Percentiles rank a stretch among this genome's conserved stretches.
Conservation (phyloP, 2,797 vertebrate genomes). For the Pipistrellus pipistrellus region DNA sequence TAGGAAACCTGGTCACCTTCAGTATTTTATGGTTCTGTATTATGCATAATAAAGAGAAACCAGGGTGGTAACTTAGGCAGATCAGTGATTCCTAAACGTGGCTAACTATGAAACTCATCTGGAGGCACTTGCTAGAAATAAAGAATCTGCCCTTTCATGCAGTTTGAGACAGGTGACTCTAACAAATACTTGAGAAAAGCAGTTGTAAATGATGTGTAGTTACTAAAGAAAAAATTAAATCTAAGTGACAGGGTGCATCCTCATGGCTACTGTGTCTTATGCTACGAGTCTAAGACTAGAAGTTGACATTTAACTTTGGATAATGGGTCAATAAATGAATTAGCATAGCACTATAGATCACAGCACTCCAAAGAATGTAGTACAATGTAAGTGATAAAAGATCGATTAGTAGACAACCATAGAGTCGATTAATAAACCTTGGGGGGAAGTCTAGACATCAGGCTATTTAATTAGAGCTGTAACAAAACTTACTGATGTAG, state of each 20-base stretch:
- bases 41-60: background rate
- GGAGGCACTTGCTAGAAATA: background rate
- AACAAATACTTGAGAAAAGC: background rate
- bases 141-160: background rate
- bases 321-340: background rate
- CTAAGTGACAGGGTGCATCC: background rate
- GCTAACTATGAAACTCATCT: background rate
- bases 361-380: background rate
- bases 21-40: background rate
- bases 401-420: background rate
- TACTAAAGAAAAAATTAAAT: slow-evolving; percentile 31
- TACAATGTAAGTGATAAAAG: slow-evolving; percentile 23
- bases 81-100: background rate
- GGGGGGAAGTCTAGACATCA: background rate
- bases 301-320: background rate
- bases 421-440: slow-evolving; percentile 20
- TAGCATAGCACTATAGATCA: background rate
- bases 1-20: background rate
- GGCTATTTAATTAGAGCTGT: slow-evolving; percentile 51
- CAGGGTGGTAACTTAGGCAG: background rate
- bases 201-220: background rate
- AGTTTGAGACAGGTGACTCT: slow-evolving; percentile 9
- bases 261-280: background rate
- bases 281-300: background rate
- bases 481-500: slow-evolving; percentile 6